Base-by-base conservation (phyloP, 1,140 invertebrate species). In the Diorhabda elongata region DNA sequence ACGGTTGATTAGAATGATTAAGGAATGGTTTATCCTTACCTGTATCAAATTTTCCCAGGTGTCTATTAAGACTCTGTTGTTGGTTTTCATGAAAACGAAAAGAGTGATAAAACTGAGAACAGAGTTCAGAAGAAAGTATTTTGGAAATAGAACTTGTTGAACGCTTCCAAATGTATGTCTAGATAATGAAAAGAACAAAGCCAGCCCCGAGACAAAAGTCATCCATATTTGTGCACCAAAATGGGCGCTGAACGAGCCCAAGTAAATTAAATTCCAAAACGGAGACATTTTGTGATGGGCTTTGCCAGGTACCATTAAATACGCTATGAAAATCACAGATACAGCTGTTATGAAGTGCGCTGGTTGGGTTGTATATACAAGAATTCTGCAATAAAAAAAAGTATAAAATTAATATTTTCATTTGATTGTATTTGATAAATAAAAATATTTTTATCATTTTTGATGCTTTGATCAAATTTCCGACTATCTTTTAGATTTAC, bases 191-290 rank as follows among this genome's bases (percentile, higher is more conserved):
- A 94, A 93, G 80, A 93, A 94, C 41, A 95, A 81, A 58, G 92
- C 90, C 45, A 95, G 83, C 72, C 92, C 92, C 72, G 92, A 94
- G 43, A 94, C 87, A 76, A 94, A 91, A 8, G 92, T 94, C 92
- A 95, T 95, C 92, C 92, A 95, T 68, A 94, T 87, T 82, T 94
- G 92, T 6, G 91, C 85, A 11, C 92, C 92, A 73, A 93, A 88
- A 77, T 94, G 91, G 59, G 88, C 86, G 52, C 90, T 87, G 71
- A 93, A 91, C 3, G 90, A 87, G 0, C 84, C 84, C 9, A 94
- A 81, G 79, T 93, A 93, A 6, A 91, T 79, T 44, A 93, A 84
- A 11, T 83, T 83, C 42, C 83, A 77, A 66, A 81, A 74, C 59
- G 72, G 81, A 83, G 75, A 82, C 78, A 75, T 78, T 68, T 76